phyloP scores from a whole-genome alignment of 2,797 vertebrate species.

The Gobio occitaniae region DNA sequence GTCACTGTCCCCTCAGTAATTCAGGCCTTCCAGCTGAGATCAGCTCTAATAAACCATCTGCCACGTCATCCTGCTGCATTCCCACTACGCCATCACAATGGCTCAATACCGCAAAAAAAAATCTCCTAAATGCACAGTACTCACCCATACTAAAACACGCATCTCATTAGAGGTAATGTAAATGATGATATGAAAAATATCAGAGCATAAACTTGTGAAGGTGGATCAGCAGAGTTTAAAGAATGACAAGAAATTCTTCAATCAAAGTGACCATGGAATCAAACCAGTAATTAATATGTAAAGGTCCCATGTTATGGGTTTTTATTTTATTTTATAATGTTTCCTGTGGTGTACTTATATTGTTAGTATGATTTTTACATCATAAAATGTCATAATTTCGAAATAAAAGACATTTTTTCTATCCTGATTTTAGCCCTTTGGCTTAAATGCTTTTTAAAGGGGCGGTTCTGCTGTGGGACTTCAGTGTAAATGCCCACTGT shows the following conservation, averaged over 20 bases:
- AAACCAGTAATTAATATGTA: constrained; percentile 30
- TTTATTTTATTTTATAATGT: too few relatives aligned
- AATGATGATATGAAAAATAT: constrained; percentile 32
- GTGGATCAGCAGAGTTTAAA: not conserved
- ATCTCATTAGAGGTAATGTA: constrained; percentile 20
- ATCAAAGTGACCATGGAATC: not conserved
- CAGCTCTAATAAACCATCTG: constrained; percentile 62
- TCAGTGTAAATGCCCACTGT: too few relatives aligned
- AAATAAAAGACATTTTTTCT: too few relatives aligned
- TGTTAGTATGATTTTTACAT: too few relatives aligned
- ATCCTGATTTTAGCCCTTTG: too few relatives aligned
- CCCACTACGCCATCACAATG: constrained; percentile 48
- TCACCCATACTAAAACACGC: constrained; percentile 16
- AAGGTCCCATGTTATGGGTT: too few relatives aligned
- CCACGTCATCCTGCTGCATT: constrained; percentile 55
- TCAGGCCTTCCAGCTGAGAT: constrained; percentile 61
- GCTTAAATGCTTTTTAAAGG: too few relatives aligned
- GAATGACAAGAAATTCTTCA: constrained; percentile 13
- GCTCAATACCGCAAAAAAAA: constrained; percentile 41
- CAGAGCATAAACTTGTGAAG: not conserved
- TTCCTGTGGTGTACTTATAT: too few relatives aligned
- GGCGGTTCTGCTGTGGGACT: too few relatives aligned
- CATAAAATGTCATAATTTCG: too few relatives aligned
- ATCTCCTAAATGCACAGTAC: constrained; percentile 7
- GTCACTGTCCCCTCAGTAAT: constrained; percentile 60